Evolutionary conservation across 1,140 invertebrate species (phyloP).

Genomic region (Bursaphelenchus mucronatus): DNA sequence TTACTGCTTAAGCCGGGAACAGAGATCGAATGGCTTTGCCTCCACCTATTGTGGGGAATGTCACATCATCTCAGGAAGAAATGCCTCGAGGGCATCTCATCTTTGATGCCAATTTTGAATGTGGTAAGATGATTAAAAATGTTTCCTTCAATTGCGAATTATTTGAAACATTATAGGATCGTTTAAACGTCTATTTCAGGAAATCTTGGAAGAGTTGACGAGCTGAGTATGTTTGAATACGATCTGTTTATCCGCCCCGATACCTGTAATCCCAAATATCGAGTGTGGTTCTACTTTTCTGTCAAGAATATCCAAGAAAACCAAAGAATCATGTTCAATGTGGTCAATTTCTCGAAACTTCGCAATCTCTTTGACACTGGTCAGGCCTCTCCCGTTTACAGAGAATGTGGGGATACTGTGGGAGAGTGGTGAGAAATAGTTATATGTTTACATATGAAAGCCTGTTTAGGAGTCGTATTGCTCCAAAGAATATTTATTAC

Average conservation of each 20-base stretch:
- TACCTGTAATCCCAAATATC: conserved; percentile 83
- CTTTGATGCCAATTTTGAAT: conserved; percentile 95
- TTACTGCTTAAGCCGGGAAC: too few relatives aligned
- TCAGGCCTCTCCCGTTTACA: conserved; percentile 79
- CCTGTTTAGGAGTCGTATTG: conserved; percentile 72
- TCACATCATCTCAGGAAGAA: conserved; percentile 73
- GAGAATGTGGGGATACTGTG: conserved; percentile 12
- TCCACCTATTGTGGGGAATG: conserved; percentile 73
- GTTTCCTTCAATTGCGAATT: not conserved
- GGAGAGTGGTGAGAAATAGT: conserved; percentile 33
- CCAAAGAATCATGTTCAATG: conserved; percentile 91
- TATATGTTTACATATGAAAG: conserved; percentile 43
- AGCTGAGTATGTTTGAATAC: conserved; percentile 88
- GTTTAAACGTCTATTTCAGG: conserved; percentile 66
- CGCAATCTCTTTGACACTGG: conserved; percentile 80
- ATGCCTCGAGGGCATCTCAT: conserved; percentile 79
- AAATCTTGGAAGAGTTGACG: conserved; percentile 87
- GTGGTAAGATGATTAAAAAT: conserved; percentile 65
- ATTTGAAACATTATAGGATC: conserved; percentile 11
- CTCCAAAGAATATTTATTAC: conserved; percentile 82
- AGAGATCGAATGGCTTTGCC: too few relatives aligned
- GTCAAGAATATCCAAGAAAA: conserved; percentile 89
- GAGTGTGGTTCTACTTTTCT: conserved; percentile 94
- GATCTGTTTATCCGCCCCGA: conserved; percentile 92
- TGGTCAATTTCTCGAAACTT: conserved; percentile 90